Conservation (phyloP, 2,797 vertebrate genomes). For the Peromyscus eremicus region DNA sequence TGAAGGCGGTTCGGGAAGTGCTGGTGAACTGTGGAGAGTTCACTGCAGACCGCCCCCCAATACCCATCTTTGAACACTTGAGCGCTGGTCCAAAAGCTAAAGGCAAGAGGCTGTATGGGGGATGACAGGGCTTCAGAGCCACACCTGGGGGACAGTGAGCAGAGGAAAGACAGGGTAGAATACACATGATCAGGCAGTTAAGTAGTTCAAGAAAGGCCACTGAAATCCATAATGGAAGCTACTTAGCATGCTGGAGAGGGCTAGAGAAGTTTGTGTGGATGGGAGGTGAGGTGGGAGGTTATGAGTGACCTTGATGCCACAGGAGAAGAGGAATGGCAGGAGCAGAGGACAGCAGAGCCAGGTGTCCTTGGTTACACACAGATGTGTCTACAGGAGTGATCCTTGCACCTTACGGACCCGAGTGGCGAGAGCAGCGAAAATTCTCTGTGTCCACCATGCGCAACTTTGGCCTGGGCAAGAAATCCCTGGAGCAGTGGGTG, state of each 20-base stretch:
- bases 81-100: neutral
- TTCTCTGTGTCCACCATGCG: constrained; percentile 86
- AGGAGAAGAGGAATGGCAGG: too few species aligned
- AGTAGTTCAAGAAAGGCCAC: too few species aligned
- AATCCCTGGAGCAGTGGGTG: constrained; percentile 77
- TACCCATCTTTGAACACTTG: neutral
- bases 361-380: neutral
- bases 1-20: constrained; percentile 82
- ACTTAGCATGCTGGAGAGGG: too few species aligned
- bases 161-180: too few species aligned
- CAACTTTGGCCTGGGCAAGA: constrained; percentile 90
- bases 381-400: neutral
- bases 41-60: constrained; percentile 81
- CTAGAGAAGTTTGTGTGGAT: too few species aligned
- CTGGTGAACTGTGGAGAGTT: constrained; percentile 81
- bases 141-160: too few species aligned
- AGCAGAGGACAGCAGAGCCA: neutral
- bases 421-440: constrained; percentile 88
- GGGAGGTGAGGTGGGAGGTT: too few species aligned
- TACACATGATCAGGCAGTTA: too few species aligned
- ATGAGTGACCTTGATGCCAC: too few species aligned
- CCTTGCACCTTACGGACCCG: neutral
- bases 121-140: too few species aligned
- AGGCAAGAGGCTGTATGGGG: neutral
- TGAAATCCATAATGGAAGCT: too few species aligned